Conservation (phyloP, 1,140 invertebrate genomes). For the Zaprionus africanus region DNA sequence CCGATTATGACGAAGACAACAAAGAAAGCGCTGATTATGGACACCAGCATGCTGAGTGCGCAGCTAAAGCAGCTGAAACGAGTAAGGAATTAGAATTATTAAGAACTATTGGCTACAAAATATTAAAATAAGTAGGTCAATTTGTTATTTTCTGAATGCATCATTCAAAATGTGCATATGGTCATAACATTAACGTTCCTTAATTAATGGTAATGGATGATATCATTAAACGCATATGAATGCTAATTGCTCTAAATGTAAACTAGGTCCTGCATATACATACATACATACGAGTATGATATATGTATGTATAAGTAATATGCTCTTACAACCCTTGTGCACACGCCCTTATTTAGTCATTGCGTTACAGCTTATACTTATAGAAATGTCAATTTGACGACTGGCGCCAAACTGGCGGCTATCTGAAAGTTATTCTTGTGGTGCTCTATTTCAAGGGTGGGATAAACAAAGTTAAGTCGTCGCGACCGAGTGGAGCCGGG, state of each 20-base stretch:
- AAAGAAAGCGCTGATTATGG: constrained; percentile 73
- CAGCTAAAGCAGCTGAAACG: constrained; percentile 74
- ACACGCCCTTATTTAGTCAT: constrained; percentile 23
- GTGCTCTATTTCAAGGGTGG: constrained; percentile 26
- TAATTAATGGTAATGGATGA: neutral
- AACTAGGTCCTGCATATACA: constrained; percentile 3
- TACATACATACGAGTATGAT: neutral
- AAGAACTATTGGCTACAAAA: too few relatives aligned
- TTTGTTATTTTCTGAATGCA: neutral
- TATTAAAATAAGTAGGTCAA: neutral
- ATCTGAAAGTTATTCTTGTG: constrained; percentile 17
- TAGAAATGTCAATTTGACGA: constrained; percentile 32
- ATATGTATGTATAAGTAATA: neutral
- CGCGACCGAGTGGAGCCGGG: constrained; percentile 67
- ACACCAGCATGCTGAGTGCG: constrained; percentile 69
- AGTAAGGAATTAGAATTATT: too few relatives aligned
- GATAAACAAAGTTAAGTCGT: constrained; percentile 53
- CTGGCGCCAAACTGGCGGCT: constrained; percentile 33
- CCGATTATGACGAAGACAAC: constrained; percentile 70
- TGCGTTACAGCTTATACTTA: constrained; percentile 30
- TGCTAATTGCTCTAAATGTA: neutral
- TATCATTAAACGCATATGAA: neutral
- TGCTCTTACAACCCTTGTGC: constrained; percentile 1
- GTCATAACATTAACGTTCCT: neutral
- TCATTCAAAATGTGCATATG: neutral